These are phyloP conservation scores for Bombus terrestris DNA, from an alignment of 1,140 invertebrate species.

Conservation along the genomic window DNA sequence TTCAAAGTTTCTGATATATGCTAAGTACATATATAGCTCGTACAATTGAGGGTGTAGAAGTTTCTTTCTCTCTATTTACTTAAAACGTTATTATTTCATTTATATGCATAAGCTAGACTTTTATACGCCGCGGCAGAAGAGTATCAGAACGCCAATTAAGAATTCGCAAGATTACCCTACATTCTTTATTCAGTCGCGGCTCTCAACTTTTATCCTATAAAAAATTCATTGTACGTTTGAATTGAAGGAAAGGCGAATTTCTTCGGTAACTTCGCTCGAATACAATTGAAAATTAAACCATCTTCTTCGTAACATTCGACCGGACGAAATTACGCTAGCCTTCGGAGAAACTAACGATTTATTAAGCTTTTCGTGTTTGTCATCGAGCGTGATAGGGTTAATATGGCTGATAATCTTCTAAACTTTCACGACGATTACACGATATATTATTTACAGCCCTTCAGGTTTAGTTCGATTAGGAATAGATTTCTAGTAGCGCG, in stretches of 20 bases:
- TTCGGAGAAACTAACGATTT: not conserved
- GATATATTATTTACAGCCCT: no score
- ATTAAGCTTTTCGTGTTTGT: not conserved
- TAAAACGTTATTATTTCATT: not conserved
- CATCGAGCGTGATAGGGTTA: not conserved
- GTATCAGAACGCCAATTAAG: conserved; percentile 7
- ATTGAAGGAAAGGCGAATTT: not conserved
- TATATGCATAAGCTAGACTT: not conserved
- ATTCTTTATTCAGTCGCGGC: not conserved
- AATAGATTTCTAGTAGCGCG: no score
- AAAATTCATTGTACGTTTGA: conserved; percentile 1
- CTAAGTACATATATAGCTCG: not conserved
- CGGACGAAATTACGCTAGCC: no score
- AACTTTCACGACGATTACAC: no score
- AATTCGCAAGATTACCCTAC: not conserved
- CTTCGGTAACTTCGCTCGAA: not conserved
- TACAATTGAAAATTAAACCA: not conserved
- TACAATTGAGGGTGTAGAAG: not conserved
- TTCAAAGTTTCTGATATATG: no score
- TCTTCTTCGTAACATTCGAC: not conserved
- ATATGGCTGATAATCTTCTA: no score
- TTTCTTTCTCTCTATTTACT: not conserved
- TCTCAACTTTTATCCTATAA: not conserved
- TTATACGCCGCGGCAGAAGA: not conserved
- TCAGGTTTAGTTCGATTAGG: no score